These are phyloP conservation scores for Butorides virescens DNA, from an alignment of 2,113 vertebrate species.

Conservation along the genomic window DNA sequence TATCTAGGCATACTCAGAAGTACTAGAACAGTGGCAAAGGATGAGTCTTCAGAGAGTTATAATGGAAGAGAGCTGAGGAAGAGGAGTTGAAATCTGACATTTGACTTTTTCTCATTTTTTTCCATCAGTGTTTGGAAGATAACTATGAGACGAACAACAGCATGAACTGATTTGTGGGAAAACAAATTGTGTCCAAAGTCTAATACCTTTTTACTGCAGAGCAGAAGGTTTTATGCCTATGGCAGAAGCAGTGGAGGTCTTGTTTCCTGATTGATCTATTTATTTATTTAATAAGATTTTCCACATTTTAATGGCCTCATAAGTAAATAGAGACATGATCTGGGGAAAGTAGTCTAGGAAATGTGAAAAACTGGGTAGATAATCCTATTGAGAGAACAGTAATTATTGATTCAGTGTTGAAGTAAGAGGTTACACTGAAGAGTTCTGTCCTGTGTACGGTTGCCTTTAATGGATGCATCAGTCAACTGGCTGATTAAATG, in stretches of 20 bases:
- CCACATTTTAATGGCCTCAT: not conserved
- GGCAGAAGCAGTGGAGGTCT: not conserved
- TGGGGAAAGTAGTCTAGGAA: not conserved
- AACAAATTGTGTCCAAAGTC: not conserved
- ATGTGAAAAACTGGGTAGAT: not conserved
- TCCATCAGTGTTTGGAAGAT: not conserved
- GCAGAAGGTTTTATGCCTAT: not conserved
- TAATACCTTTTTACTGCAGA: not conserved
- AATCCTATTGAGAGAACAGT: not conserved
- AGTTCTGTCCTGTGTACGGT: not conserved
- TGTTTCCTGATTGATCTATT: not conserved
- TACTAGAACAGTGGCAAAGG: not conserved
- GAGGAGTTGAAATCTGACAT: not conserved
- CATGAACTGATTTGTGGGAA: not conserved
- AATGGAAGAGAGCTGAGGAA: not conserved
- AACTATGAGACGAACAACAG: not conserved
- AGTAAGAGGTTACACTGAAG: not conserved
- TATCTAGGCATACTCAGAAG: not conserved
- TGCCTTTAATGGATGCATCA: not conserved
- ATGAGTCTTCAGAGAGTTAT: not conserved
- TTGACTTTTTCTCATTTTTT: not conserved
- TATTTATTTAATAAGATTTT: not conserved
- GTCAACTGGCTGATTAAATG: slow-evolving; percentile 4
- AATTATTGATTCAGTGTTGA: not conserved
- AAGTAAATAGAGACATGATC: not conserved